Percentiles rank a stretch among this genome's conserved stretches.
Conservation (phyloP, 2,888 invertebrate genomes). For the Caenorhabditis auriculariae region DNA sequence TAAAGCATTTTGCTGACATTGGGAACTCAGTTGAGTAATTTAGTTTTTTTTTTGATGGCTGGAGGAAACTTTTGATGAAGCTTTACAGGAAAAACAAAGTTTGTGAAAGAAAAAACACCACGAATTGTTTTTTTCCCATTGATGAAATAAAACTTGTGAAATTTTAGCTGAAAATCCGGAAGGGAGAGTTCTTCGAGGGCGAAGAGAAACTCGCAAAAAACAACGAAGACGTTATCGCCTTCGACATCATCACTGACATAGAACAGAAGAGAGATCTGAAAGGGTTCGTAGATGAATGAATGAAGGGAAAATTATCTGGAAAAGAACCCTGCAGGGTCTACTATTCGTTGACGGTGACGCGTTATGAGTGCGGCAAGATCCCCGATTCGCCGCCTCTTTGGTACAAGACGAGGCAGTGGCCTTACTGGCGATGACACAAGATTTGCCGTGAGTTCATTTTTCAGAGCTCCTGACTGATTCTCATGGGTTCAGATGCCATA, state of each 20-base stretch:
- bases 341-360: slow-evolving; percentile 13
- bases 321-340: slow-evolving; percentile 10
- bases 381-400: slow-evolving; percentile 31
- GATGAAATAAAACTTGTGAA: slow-evolving; percentile 2
- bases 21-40: too few relatives aligned
- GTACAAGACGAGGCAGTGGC: slow-evolving; percentile 35
- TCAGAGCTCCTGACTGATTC: too few relatives aligned
- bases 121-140: too few relatives aligned
- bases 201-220: slow-evolving; percentile 34
- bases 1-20: too few relatives aligned
- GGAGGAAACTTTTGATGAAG: too few relatives aligned
- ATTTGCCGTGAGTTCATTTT: too few relatives aligned
- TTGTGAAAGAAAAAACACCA: too few relatives aligned
- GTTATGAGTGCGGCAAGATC: slow-evolving; percentile 34
- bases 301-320: slow-evolving; percentile 2
- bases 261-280: slow-evolving; percentile 10
- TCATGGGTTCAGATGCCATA: too few relatives aligned
- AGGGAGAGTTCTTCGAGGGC: slow-evolving; percentile 41
- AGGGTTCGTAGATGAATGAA: slow-evolving; percentile 11
- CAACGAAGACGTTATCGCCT: slow-evolving; percentile 27
- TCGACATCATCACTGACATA: slow-evolving; percentile 37
- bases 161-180: slow-evolving; percentile 23
- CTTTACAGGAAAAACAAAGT: too few relatives aligned
- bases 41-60: too few relatives aligned
- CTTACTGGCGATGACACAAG: too few relatives aligned